Evolutionary conservation across 2,113 vertebrate genomes (phyloP).

Genomic region (Polyodon spathula): DNA sequence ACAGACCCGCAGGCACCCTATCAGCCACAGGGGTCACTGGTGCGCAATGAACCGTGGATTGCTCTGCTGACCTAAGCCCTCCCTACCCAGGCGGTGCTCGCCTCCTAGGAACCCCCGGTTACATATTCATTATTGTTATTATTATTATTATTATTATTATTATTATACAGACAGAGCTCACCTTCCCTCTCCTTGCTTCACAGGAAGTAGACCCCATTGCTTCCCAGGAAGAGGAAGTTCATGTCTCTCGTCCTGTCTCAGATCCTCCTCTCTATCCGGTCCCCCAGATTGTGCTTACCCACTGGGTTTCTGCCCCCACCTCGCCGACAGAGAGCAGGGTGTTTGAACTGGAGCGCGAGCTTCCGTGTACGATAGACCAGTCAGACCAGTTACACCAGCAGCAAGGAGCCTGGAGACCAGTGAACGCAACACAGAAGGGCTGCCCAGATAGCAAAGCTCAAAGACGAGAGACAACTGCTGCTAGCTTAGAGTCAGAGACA

Average conservation of each 20-base stretch:
- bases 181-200: constrained; percentile 10
- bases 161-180: not conserved
- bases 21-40: no score
- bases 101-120: no score
- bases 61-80: no score
- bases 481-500: not conserved
- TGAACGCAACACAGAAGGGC: constrained; percentile 5
- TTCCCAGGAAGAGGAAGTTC: constrained; percentile 38
- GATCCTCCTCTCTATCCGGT: constrained; percentile 37
- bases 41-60: no score
- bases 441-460: not conserved
- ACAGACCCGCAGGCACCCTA: no score
- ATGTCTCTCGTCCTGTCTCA: not conserved
- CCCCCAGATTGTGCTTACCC: constrained; percentile 71
- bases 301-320: constrained; percentile 49
- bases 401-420: not conserved
- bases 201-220: constrained; percentile 26
- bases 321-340: constrained; percentile 38
- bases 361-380: no score
- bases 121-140: not conserved
- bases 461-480: not conserved
- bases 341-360: no score
- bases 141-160: not conserved
- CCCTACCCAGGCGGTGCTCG: no score
- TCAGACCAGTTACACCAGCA: not conserved